Evolutionary conservation across 2,113 vertebrate genomes (phyloP).

Genomic region (Capreolus pygargus): DNA sequence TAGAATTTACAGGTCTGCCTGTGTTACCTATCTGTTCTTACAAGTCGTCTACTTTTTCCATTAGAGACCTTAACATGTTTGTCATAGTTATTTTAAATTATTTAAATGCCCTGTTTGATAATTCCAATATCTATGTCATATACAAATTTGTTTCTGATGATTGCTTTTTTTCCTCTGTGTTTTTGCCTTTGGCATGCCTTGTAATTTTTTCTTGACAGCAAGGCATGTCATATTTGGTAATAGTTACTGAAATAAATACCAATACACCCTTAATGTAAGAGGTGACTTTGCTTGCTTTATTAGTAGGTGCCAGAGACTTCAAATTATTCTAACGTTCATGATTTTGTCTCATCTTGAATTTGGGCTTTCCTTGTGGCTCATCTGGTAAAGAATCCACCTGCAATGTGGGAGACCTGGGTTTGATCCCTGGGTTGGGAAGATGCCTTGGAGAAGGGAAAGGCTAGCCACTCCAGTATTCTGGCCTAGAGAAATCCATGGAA

Average conservation of each 20-base stretch:
- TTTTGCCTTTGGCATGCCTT: neutral
- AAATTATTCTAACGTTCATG: neutral
- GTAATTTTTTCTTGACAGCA: neutral
- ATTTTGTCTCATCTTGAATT: neutral
- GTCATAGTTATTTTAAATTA: neutral
- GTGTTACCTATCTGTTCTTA: neutral
- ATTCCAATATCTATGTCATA: neutral
- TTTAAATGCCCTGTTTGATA: neutral
- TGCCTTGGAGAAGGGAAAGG: neutral
- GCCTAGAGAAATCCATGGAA: neutral
- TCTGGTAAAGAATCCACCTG: neutral
- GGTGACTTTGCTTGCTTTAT: neutral
- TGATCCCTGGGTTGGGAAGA: neutral
- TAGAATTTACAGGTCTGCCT: neutral
- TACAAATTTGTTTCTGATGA: neutral
- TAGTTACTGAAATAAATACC: neutral
- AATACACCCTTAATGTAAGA: neutral
- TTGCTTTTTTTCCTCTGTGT: neutral
- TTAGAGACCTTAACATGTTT: neutral
- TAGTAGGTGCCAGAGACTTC: neutral
- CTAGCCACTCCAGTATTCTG: neutral
- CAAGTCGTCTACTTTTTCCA: neutral
- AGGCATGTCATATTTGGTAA: neutral
- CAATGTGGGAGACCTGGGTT: neutral
- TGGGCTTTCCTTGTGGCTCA: neutral